Evolutionary conservation across 2,113 vertebrate species (phyloP).

Genomic region (Tragelaphus imberbis): DNA sequence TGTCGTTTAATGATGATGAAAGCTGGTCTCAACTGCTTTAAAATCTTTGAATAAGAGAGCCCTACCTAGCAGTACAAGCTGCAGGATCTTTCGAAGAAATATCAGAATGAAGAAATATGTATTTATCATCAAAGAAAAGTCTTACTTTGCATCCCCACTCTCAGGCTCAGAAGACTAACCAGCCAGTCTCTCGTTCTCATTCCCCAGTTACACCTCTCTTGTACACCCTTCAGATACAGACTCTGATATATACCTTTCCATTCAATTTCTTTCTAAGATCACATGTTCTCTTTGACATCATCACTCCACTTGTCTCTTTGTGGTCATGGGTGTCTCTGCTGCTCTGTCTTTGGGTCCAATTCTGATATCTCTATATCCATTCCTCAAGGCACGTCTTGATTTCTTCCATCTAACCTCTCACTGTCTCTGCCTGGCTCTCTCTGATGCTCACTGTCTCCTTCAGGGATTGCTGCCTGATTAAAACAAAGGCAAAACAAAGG

Average conservation of each 20-base stretch:
- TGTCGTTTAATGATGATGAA: not conserved
- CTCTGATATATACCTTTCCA: not conserved
- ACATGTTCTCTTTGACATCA: not conserved
- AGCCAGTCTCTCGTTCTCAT: not conserved
- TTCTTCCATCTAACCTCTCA: not conserved
- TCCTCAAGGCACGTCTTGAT: not conserved
- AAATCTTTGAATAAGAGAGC: not conserved
- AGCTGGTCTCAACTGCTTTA: not conserved
- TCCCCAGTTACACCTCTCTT: not conserved
- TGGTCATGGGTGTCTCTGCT: not conserved
- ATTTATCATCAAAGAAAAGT: not conserved
- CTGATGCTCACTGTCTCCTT: not conserved
- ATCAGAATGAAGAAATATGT: not conserved
- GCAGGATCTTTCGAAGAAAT: not conserved
- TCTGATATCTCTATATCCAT: not conserved
- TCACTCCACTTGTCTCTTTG: not conserved
- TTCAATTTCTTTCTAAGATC: not conserved
- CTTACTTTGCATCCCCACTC: not conserved
- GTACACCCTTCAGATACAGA: not conserved
- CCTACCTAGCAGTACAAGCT: not conserved
- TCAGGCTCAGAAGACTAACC: not conserved
- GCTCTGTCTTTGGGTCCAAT: not conserved
- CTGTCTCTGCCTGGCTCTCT: not conserved
- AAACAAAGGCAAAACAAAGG: not conserved
- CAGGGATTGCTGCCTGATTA: not conserved